phyloP scores from a whole-genome alignment of 2,113 vertebrate genomes.

The Onychorhynchus coronatus region DNA sequence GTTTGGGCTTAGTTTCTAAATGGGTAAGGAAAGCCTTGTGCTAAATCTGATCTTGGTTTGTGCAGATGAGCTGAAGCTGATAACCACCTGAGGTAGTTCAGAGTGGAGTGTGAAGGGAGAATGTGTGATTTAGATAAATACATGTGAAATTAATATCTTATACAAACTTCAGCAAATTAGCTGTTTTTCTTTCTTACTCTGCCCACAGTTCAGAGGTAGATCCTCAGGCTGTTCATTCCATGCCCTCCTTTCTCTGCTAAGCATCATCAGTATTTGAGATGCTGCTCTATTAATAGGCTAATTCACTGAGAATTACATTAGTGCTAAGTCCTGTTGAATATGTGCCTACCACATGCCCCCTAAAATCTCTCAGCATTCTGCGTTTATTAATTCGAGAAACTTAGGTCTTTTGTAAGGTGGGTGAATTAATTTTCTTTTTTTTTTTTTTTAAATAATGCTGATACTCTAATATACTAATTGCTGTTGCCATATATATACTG shows the following conservation, averaged over 20 bases:
- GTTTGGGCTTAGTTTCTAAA: neutral
- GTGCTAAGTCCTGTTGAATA: neutral
- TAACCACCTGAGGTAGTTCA: neutral
- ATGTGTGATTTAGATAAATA: fast-evolving
- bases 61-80: fast-evolving
- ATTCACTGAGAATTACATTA: neutral
- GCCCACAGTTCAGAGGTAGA: neutral
- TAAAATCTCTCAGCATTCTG: neutral
- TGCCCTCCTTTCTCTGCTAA: neutral
- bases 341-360: neutral
- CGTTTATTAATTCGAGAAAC: neutral
- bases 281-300: neutral
- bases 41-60: neutral
- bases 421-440: neutral
- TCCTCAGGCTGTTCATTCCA: neutral
- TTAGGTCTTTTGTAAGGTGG: neutral
- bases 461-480: neutral
- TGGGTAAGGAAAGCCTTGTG: neutral
- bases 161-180: neutral
- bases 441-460: neutral
- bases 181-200: neutral
- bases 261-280: neutral
- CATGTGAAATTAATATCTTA: fast-evolving
- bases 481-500: neutral
- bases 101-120: neutral